Conservation (phyloP, 2,113 vertebrate genomes). For the Penelope pileata region DNA sequence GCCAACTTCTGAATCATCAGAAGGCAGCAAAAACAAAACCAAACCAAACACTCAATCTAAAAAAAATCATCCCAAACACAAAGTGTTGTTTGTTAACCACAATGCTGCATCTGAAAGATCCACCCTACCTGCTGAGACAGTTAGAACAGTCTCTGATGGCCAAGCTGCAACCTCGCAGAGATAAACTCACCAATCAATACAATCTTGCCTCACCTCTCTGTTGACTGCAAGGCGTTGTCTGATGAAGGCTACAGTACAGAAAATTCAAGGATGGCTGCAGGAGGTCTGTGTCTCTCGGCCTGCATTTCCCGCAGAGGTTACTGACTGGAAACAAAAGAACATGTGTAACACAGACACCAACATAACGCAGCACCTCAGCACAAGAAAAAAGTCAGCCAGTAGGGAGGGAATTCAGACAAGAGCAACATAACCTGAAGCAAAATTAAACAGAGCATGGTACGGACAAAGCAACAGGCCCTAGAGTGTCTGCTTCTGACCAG, state of each 20-base stretch:
- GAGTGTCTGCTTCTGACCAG: neutral
- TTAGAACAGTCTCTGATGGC: neutral
- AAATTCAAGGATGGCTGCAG: conserved; percentile 91
- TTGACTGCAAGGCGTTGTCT: conserved; percentile 80
- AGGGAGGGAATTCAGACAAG: neutral
- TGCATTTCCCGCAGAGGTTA: conserved; percentile 85
- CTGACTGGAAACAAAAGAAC: conserved; percentile 80
- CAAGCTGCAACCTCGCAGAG: neutral
- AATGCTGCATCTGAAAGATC: neutral
- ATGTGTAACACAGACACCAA: neutral
- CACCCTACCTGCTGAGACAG: neutral
- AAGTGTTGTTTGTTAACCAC: conserved; percentile 1
- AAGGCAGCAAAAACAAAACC: conserved; percentile 2
- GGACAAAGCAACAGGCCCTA: neutral
- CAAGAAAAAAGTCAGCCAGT: neutral
- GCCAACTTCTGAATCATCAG: neutral
- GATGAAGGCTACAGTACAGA: conserved; percentile 87
- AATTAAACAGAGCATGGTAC: neutral
- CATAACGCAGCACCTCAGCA: neutral
- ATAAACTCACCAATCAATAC: neutral
- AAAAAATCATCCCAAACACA: neutral
- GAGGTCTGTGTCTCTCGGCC: conserved; percentile 72
- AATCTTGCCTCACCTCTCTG: conserved; percentile 83
- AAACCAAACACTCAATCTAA: neutral
- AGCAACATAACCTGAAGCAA: neutral